Conservation (phyloP, 2,888 invertebrate genomes). For the Caenorhabditis sp. region DNA sequence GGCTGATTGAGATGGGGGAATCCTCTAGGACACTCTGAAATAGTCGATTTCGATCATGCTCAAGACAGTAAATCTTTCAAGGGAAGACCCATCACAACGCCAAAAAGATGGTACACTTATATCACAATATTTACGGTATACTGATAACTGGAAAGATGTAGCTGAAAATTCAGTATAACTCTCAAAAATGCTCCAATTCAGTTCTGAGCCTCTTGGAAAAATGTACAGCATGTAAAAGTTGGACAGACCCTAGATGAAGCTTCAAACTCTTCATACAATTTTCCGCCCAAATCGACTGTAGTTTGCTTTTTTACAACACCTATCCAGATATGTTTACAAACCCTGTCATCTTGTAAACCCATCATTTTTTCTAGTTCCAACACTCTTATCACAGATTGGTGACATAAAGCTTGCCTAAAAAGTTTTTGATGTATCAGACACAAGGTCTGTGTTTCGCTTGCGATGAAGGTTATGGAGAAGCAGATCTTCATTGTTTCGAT, state of each 20-base stretch:
- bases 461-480: conserved; percentile 14
- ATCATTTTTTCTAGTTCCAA: neutral
- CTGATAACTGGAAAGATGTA: too few species aligned
- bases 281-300: neutral
- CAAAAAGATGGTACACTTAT: too few species aligned
- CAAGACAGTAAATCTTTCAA: too few species aligned
- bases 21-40: neutral
- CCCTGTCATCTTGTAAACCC: neutral
- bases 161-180: too few species aligned
- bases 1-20: neutral
- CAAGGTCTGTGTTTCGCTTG: conserved; percentile 4
- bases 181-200: too few species aligned
- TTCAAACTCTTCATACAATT: neutral
- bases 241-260: too few species aligned
- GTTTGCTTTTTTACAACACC: conserved; percentile 13
- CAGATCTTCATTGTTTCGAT: conserved; percentile 18
- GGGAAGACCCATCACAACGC: too few species aligned
- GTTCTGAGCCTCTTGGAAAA: too few species aligned
- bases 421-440: conserved; percentile 26
- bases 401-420: conserved; percentile 26
- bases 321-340: neutral
- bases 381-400: neutral
- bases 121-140: too few species aligned
- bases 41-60: too few species aligned
- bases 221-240: neutral